Percentiles rank a stretch among this genome's conserved stretches.
phyloP scores from a whole-genome alignment of 2,113 vertebrate species.

The Cyprinodon variegatus region DNA sequence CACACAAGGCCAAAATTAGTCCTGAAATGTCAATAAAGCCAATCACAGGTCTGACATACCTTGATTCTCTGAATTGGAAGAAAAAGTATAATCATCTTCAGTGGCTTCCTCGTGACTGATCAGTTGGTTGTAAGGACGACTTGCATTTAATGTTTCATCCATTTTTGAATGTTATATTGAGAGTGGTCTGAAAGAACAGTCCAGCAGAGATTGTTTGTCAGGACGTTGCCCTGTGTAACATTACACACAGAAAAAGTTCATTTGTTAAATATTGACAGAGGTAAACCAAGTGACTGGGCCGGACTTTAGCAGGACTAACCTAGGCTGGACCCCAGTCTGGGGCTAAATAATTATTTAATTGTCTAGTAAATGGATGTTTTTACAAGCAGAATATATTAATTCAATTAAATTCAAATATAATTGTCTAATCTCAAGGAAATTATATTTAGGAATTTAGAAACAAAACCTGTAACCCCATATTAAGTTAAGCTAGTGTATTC shows the following conservation, averaged over 20 bases:
- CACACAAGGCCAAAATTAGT: not conserved
- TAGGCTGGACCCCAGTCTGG: too few species aligned
- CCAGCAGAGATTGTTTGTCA: conserved; percentile 37
- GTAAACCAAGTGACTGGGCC: not conserved
- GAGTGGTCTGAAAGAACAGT: not conserved
- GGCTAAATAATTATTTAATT: not conserved
- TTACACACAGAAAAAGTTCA: conserved; percentile 55
- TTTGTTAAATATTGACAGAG: conserved; percentile 65
- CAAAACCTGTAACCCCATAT: not conserved
- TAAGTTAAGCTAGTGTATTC: not conserved
- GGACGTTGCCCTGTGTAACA: conserved; percentile 61
- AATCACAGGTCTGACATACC: conserved; percentile 29
- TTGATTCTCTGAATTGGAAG: conserved; percentile 24
- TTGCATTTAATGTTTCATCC: conserved; percentile 32
- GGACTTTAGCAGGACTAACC: not conserved
- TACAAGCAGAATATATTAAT: not conserved
- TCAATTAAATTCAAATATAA: too few species aligned
- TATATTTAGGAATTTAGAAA: not conserved
- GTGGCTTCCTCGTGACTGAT: conserved; percentile 24
- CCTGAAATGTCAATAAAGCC: not conserved
- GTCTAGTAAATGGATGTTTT: not conserved
- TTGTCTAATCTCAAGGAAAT: too few species aligned
- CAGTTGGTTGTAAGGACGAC: conserved; percentile 46
- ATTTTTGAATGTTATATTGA: conserved; percentile 43
- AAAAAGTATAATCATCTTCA: conserved; percentile 19